Evolutionary conservation across 2,888 invertebrate species (phyloP).

Genomic region (Philaethria dido): DNA sequence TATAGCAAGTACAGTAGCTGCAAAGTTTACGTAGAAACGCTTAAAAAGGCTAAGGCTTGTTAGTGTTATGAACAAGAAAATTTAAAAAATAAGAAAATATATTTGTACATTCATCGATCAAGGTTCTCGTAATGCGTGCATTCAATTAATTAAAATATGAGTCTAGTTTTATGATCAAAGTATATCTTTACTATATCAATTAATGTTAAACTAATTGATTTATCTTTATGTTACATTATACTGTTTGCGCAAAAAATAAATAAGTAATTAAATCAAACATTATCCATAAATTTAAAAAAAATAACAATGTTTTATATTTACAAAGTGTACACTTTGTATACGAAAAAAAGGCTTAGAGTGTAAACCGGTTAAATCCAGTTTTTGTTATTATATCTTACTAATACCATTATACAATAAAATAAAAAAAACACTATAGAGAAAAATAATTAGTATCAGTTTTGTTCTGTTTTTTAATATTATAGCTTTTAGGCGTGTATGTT

Average conservation of each 20-base stretch:
- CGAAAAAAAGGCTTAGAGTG: no score
- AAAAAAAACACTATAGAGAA: no score
- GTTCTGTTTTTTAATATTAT: no score
- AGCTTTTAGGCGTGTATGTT: no score
- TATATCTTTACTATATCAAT: neutral
- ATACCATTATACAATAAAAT: no score
- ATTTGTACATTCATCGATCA: neutral
- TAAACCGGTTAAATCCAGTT: no score
- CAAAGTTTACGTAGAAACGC: slow-evolving; percentile 4
- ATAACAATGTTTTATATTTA: no score
- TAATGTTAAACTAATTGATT: no score
- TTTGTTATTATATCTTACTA: no score
- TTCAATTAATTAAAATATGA: neutral
- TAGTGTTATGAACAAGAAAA: slow-evolving; percentile 13
- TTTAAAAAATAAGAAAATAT: neutral
- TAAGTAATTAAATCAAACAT: neutral
- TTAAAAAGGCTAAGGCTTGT: slow-evolving; percentile 9
- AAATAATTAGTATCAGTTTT: no score
- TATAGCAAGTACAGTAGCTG: neutral
- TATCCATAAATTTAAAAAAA: no score
- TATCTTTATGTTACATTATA: neutral
- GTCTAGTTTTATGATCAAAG: neutral
- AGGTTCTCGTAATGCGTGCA: neutral
- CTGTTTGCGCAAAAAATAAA: neutral
- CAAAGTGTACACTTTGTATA: no score